phyloP scores from a whole-genome alignment of 2,797 vertebrate genomes.

The Pterois miles region DNA sequence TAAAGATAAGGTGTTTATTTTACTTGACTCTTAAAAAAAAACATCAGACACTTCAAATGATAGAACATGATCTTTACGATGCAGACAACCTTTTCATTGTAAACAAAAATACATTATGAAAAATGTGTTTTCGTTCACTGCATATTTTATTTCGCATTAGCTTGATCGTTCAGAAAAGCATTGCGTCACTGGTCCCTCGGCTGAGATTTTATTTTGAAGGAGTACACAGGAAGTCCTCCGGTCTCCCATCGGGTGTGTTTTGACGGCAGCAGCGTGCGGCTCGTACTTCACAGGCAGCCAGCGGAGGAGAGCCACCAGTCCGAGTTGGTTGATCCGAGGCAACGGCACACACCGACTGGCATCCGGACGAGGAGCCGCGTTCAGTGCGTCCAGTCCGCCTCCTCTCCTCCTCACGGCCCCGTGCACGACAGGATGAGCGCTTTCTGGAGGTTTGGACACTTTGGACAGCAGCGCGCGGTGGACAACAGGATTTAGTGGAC shows the following conservation, averaged over 20 bases:
- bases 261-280: constrained; percentile 33
- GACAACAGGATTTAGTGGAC: constrained; percentile 59
- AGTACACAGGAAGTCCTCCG: background rate
- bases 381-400: constrained; percentile 3
- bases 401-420: background rate
- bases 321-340: constrained; percentile 51
- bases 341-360: constrained; percentile 22
- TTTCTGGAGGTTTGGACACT: constrained; percentile 48
- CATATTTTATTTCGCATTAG: background rate
- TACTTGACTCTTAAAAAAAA: no score
- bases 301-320: constrained; percentile 69
- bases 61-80: no score
- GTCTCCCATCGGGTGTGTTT: no score
- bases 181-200: constrained; percentile 12
- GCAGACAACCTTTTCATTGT: no score
- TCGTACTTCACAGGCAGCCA: constrained; percentile 66
- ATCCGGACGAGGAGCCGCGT: constrained; percentile 20
- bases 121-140: background rate
- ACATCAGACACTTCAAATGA: no score
- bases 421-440: constrained; percentile 45
- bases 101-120: no score
- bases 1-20: background rate
- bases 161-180: background rate
- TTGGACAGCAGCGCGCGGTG: constrained; percentile 53
- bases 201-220: constrained; percentile 55